These are phyloP conservation scores for Drosophila mulleri DNA, from an alignment of 2,888 invertebrate species.

Conservation along the genomic window DNA sequence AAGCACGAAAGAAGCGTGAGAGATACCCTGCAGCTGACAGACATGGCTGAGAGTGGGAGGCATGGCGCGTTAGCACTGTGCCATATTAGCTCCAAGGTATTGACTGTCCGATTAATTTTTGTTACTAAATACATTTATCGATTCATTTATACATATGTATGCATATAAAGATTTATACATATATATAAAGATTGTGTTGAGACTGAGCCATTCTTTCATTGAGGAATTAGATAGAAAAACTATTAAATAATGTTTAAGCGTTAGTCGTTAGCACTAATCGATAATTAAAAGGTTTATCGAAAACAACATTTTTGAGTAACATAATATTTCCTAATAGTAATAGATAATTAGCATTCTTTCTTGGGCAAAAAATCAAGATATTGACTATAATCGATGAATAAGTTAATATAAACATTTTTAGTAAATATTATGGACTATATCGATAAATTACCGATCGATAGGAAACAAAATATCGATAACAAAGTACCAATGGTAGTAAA, in stretches of 20 bases:
- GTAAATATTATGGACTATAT: too few species aligned
- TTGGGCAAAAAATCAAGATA: too few species aligned
- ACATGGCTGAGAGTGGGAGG: not conserved
- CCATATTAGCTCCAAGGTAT: not conserved
- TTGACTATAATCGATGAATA: not conserved
- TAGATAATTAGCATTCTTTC: not conserved
- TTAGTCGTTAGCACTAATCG: not conserved
- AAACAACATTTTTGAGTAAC: not conserved
- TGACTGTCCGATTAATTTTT: too few species aligned
- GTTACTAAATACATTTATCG: not conserved
- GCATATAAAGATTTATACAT: not conserved
- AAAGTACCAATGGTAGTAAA: too few species aligned
- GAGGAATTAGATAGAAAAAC: too few species aligned
- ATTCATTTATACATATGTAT: not conserved
- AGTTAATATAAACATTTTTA: too few species aligned
- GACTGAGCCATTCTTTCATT: not conserved
- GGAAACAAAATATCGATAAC: not conserved
- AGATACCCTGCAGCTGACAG: constrained; percentile 3
- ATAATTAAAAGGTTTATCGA: not conserved
- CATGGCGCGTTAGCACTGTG: not conserved
- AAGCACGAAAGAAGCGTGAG: not conserved
- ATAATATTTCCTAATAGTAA: not conserved
- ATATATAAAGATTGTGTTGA: not conserved
- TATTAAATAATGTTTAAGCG: too few species aligned
- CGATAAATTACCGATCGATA: not conserved